phyloP scores from a whole-genome alignment of 2,888 invertebrate species.

The Carcina quercana region DNA sequence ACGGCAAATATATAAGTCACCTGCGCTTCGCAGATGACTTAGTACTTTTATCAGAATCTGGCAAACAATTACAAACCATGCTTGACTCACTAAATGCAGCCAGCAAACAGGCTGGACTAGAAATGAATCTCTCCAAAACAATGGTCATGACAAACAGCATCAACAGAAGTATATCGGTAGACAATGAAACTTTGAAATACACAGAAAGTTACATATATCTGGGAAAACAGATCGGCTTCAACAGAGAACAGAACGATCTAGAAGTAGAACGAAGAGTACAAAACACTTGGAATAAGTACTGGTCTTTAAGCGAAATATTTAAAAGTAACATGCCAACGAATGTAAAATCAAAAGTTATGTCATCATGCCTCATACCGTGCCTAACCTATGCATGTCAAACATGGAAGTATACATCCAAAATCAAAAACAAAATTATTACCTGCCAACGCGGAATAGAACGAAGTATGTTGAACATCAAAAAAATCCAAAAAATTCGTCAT shows the following conservation, averaged over 20 bases:
- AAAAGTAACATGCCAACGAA: conserved; percentile 15
- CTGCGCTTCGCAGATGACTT: conserved; percentile 9
- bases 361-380: conserved; percentile 13
- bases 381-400: conserved; percentile 19
- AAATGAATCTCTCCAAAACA: conserved; percentile 14
- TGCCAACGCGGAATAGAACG: too few species aligned
- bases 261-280: too few species aligned
- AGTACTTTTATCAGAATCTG: conserved; percentile 5
- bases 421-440: too few species aligned
- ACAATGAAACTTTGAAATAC: conserved; percentile 2
- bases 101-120: conserved; percentile 8
- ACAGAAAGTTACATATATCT: conserved; percentile 7
- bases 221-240: conserved; percentile 8
- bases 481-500: too few species aligned
- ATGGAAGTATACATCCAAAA: too few species aligned
- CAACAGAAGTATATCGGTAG: conserved; percentile 4
- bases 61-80: conserved; percentile 7
- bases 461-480: too few species aligned
- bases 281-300: too few species aligned
- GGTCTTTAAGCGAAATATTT: too few species aligned
- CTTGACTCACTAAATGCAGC: conserved; percentile 9
- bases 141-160: conserved; percentile 13
- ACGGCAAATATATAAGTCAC: conserved; percentile 6
- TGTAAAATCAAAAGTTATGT: too few species aligned
- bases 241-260: too few species aligned